Evolutionary conservation across 2,113 vertebrate species (phyloP), one percentile per base, ranked within the genome.

Genomic region (Canis aureus): DNA sequence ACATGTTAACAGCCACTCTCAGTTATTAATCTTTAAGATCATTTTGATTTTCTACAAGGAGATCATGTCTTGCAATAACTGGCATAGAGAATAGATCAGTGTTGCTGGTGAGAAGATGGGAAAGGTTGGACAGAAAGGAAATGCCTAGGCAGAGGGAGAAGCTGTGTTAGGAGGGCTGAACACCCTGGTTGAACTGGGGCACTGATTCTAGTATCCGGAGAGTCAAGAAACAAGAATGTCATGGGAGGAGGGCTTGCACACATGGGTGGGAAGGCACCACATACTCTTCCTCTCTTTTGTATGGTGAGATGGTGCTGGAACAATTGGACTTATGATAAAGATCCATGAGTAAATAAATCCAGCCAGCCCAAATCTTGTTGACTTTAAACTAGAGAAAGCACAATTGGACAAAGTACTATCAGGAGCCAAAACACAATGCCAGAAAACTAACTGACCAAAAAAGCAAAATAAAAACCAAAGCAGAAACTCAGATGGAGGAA

Each of bases 181-280:
- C 35, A 35, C 35, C 35, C 35, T 35, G 35, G 35, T 35, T 35
- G 35, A 35, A 35, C 35, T 35, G 35, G 35, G 35, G 35, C 35
- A 35, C 35, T 35, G 35, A 35, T 35, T 35, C 35, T 35, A 35
- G 35, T 35, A 35, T 35, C 35, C 35, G 2, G 35, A 35, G 35
- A 35, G 35, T 35, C 35, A 35, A 35, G 35, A 35, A 35, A 35
- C 35, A 35, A 57, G 17, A 93, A 35, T 25, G 3, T 64, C 6
- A 7, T 29, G 59, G 57, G 11, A 64, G 55, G 43, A 49, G 2
- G 51, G 23, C 38, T 27, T 55, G 22, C 11, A 19, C 67, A 53
- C 25, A 19, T 25, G 10, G 23, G 8, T 19, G 16, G 7, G 20
- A 71, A 23, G 55, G 4, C 0, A 0, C 17, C 27, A 59, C n/a